A percentile compares a stretch with the other conserved stretches of the same genome.
These are phyloP conservation scores for Mesocentrotus franciscanus DNA, from an alignment of 53 echinoderm and acorn worm species.

Conservation along the genomic window DNA sequence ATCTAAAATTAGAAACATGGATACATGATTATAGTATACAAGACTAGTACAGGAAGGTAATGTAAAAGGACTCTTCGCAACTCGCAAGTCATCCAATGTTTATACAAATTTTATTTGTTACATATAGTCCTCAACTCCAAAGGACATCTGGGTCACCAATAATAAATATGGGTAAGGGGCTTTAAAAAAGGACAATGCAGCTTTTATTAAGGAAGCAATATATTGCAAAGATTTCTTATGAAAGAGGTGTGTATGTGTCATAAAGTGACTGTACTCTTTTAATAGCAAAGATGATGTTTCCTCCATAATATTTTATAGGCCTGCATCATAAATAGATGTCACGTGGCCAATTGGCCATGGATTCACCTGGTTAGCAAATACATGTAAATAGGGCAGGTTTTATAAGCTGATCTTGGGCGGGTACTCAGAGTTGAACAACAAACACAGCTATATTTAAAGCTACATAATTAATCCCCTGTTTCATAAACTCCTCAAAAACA, in stretches of 20 bases:
- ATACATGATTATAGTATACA: too few relatives aligned
- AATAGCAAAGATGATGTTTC: background rate
- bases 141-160: background rate
- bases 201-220: too few relatives aligned
- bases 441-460: background rate
- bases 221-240: background rate
- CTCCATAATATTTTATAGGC: background rate
- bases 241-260: background rate
- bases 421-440: background rate
- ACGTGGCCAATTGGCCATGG: background rate
- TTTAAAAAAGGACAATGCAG: too few relatives aligned
- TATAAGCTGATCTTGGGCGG: background rate
- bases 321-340: constrained; percentile 14
- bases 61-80: too few relatives aligned
- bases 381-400: constrained; percentile 18
- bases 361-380: background rate
- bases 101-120: background rate
- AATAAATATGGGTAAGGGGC: too few relatives aligned
- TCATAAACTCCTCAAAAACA: background rate
- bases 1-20: background rate
- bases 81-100: background rate
- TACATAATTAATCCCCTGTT: too few relatives aligned
- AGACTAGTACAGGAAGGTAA: too few relatives aligned
- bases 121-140: background rate
- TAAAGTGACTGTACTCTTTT: background rate